Evolutionary conservation across 2,797 vertebrate species (phyloP).

Genomic region (Aselliscus stoliczkanus): DNA sequence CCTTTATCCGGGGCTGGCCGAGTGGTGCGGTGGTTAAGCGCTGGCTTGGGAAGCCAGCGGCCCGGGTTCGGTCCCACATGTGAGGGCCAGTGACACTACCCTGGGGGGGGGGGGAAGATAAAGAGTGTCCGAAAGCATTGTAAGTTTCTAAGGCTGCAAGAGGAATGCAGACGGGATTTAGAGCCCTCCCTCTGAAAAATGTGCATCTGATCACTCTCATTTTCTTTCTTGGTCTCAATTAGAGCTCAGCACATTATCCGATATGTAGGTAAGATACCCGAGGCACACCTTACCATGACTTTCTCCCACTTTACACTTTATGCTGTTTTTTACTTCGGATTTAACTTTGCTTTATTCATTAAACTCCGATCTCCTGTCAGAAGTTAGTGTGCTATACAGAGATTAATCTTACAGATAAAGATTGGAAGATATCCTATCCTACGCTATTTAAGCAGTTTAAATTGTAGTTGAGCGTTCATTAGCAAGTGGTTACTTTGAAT

Average conservation of each 20-base stretch:
- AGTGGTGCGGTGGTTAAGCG: too few species aligned
- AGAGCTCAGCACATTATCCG: background rate
- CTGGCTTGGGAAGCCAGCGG: too few species aligned
- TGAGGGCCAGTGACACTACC: too few species aligned
- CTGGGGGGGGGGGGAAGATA: too few species aligned
- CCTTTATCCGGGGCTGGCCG: too few species aligned
- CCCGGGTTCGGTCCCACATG: too few species aligned
- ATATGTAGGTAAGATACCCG: background rate
- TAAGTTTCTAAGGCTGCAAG: background rate
- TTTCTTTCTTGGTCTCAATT: background rate
- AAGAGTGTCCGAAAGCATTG: background rate
- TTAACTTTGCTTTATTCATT: background rate
- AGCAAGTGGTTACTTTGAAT: constrained; percentile 7
- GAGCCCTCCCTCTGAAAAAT: background rate
- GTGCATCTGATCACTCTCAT: background rate
- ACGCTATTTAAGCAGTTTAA: background rate
- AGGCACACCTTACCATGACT: background rate
- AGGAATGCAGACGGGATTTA: background rate
- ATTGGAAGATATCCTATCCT: background rate
- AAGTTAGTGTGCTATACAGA: background rate
- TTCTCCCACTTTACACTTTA: background rate
- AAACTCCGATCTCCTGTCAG: background rate
- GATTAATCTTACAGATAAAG: background rate
- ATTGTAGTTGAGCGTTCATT: background rate
- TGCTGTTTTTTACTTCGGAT: background rate